Conservation (phyloP, 2,113 vertebrate species). For the Platysteira castanea region DNA sequence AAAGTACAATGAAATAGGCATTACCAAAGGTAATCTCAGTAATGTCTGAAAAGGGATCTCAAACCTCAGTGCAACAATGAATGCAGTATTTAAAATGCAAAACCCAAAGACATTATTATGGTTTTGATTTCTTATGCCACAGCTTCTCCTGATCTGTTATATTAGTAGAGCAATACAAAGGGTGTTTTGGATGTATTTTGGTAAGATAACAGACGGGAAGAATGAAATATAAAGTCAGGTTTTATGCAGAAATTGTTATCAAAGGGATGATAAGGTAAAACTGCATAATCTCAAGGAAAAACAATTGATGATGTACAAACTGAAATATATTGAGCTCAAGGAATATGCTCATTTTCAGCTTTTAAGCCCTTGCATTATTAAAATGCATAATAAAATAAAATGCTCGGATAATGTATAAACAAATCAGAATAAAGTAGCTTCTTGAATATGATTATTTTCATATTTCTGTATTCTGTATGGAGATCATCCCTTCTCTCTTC, state of each 20-base stretch:
- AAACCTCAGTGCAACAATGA: slow-evolving; percentile 82
- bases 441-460: slow-evolving; percentile 44
- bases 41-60: slow-evolving; percentile 83
- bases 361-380: slow-evolving; percentile 64
- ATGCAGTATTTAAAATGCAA: slow-evolving; percentile 86
- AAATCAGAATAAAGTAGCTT: slow-evolving; percentile 45
- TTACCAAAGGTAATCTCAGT: slow-evolving; percentile 84
- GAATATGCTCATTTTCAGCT: slow-evolving; percentile 51
- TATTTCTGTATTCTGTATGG: neutral
- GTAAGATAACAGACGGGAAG: slow-evolving; percentile 78
- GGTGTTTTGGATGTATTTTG: slow-evolving; percentile 71
- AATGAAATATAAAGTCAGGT: slow-evolving; percentile 80
- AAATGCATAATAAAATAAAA: slow-evolving; percentile 67
- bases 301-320: slow-evolving; percentile 67
- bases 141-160: slow-evolving; percentile 77
- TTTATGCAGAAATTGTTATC: slow-evolving; percentile 78
- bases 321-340: slow-evolving; percentile 44
- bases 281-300: slow-evolving; percentile 67
- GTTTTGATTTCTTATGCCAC: slow-evolving; percentile 81
- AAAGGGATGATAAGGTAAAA: slow-evolving; percentile 80
- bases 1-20: slow-evolving; percentile 85
- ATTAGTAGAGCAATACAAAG: slow-evolving; percentile 74
- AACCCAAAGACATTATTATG: slow-evolving; percentile 84
- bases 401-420: slow-evolving; percentile 58
- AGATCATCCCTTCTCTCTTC: neutral